These are phyloP conservation scores for Neodon shergylaensis DNA, from an alignment of 2,113 vertebrate species.

Conservation along the genomic window DNA sequence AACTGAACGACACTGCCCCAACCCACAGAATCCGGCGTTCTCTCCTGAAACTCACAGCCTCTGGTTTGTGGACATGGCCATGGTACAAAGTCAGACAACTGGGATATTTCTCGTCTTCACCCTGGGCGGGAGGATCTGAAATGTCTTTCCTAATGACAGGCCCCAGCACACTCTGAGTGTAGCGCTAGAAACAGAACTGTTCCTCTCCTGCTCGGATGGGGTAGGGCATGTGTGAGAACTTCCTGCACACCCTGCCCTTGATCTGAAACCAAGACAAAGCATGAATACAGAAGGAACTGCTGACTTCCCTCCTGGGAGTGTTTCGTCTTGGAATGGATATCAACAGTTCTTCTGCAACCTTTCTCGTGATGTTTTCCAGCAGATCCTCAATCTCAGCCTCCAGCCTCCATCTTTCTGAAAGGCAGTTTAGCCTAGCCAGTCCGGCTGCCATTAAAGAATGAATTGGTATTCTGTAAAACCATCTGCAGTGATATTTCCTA, in stretches of 20 bases:
- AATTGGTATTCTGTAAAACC: not conserved
- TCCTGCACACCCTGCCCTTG: not conserved
- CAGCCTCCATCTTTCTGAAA: not conserved
- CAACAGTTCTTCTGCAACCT: not conserved
- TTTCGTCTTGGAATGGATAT: not conserved
- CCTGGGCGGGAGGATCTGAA: not conserved
- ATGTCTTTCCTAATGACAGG: not conserved
- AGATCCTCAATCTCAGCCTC: not conserved
- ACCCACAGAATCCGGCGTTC: not conserved
- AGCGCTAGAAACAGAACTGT: not conserved
- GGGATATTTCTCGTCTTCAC: not conserved
- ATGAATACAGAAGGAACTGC: not conserved
- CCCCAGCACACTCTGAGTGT: too few relatives aligned
- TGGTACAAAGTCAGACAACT: not conserved
- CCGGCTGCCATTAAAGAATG: not conserved
- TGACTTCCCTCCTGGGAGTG: not conserved
- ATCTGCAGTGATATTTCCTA: not conserved
- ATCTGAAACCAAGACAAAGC: not conserved
- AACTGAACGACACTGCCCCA: rapidly evolving
- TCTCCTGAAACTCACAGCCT: not conserved
- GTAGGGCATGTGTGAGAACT: too few relatives aligned
- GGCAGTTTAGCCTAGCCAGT: not conserved
- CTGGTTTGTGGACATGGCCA: not conserved
- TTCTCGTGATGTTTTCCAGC: not conserved
- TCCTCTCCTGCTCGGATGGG: not conserved